A percentile compares a stretch with the other conserved stretches of the same genome.
Conservation (phyloP, 23 tunicate genomes). For the Ciona savignyi region DNA sequence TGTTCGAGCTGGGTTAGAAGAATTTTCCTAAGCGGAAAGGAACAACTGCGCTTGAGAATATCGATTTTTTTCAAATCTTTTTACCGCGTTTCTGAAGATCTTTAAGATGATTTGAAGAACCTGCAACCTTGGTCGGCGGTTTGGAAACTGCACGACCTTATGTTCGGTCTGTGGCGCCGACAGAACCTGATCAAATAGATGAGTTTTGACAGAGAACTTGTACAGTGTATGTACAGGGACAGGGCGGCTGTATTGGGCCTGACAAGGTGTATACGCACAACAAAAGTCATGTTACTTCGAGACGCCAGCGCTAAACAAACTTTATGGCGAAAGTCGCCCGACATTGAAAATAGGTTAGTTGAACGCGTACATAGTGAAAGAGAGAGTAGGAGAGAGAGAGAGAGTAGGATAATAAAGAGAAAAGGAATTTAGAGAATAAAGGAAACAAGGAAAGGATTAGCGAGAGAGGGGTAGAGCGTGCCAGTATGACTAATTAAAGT, state of each 20-base stretch:
- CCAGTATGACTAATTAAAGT: background rate
- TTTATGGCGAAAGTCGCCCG: slow-evolving; percentile 1
- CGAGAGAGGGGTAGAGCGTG: background rate
- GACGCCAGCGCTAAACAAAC: background rate
- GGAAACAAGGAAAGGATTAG: background rate
- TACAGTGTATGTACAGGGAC: background rate
- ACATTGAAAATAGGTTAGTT: background rate
- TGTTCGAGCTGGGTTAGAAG: too few relatives aligned
- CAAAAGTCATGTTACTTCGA: background rate
- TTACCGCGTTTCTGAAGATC: too few relatives aligned
- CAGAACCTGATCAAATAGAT: background rate
- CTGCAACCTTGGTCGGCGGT: too few relatives aligned
- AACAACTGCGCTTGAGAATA: too few relatives aligned
- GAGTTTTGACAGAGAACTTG: background rate
- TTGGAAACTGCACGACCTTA: background rate
- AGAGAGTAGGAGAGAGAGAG: background rate
- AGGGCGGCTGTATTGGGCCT: background rate
- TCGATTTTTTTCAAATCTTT: too few relatives aligned
- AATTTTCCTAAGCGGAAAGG: too few relatives aligned
- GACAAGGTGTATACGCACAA: background rate
- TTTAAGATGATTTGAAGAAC: too few relatives aligned
- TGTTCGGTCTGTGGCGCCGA: background rate
- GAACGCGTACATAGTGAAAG: background rate
- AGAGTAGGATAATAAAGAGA: background rate
- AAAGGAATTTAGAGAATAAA: background rate